Percentiles rank a stretch among this genome's conserved stretches.
These are phyloP conservation scores for Hippasteria phrygiana DNA, from an alignment of 53 echinoderm and acorn worm genomes.

Conservation along the genomic window DNA sequence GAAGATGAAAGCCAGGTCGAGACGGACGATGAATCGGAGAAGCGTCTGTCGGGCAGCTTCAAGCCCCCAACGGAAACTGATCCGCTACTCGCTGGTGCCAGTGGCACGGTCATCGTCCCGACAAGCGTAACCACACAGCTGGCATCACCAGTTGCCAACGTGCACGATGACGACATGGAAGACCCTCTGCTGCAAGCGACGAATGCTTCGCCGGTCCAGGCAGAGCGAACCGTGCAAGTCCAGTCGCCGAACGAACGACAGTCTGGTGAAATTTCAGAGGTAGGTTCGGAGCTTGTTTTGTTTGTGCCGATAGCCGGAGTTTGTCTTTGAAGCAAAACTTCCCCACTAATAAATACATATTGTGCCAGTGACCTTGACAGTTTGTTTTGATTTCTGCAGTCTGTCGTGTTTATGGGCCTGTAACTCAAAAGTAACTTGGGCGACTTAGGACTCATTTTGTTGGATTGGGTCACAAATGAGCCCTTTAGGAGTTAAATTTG, in stretches of 20 bases:
- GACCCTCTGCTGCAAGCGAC: slow-evolving; percentile 23
- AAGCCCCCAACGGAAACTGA: slow-evolving; percentile 23
- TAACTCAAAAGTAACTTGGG: too few relatives aligned
- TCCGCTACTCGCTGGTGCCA: slow-evolving; percentile 43
- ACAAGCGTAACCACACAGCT: slow-evolving; percentile 15
- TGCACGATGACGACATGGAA: slow-evolving; percentile 23
- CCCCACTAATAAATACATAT: too few relatives aligned
- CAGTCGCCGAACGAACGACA: slow-evolving; percentile 1
- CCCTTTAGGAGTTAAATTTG: too few relatives aligned
- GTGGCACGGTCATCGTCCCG: slow-evolving; percentile 30
- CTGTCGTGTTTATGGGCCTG: too few relatives aligned
- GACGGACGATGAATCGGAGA: slow-evolving; percentile 44
- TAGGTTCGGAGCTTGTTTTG: neutral
- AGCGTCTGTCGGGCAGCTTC: slow-evolving; percentile 17
- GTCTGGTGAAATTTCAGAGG: slow-evolving; percentile 30
- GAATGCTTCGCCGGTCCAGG: neutral
- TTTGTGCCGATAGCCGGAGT: neutral
- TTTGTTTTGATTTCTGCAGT: too few relatives aligned
- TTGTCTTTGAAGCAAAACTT: too few relatives aligned
- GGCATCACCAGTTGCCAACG: slow-evolving; percentile 6
- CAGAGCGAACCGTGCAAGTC: neutral
- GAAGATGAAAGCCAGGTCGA: slow-evolving; percentile 55
- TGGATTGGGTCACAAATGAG: too few relatives aligned
- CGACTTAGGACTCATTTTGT: too few relatives aligned
- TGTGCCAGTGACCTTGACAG: too few relatives aligned